phyloP scores from a whole-genome alignment of 2,113 vertebrate species.

The Fukomys damarensis region DNA sequence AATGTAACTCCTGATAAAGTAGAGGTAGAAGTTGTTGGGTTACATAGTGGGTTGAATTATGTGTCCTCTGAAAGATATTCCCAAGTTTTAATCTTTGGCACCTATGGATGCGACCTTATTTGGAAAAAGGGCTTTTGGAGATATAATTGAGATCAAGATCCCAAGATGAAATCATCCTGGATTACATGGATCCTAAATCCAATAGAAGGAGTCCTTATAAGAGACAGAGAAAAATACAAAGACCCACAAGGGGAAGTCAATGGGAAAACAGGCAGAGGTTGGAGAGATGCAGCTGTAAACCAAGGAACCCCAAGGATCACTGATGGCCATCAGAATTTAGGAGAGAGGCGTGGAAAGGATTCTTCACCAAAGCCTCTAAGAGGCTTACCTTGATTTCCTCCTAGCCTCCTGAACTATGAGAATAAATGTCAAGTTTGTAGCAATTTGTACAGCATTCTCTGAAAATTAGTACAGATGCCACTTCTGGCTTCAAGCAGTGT shows the following conservation, averaged over 20 bases:
- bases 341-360: background rate
- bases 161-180: background rate
- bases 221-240: background rate
- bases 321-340: background rate
- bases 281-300: background rate
- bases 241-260: background rate
- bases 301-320: rapidly evolving
- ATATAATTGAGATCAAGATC: background rate
- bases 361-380: background rate
- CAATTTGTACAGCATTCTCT: background rate
- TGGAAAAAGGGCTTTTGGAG: background rate
- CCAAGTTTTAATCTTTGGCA: background rate
- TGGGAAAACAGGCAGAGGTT: background rate
- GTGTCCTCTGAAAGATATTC: background rate
- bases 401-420: background rate
- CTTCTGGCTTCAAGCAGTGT: background rate
- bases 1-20: background rate
- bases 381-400: background rate
- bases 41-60: background rate
- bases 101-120: background rate
- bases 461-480: background rate
- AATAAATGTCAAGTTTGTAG: background rate
- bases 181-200: background rate
- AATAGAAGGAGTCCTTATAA: background rate
- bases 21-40: background rate